These are phyloP conservation scores for Mamestra brassicae DNA, from an alignment of 2,888 invertebrate species.

Conservation along the genomic window DNA sequence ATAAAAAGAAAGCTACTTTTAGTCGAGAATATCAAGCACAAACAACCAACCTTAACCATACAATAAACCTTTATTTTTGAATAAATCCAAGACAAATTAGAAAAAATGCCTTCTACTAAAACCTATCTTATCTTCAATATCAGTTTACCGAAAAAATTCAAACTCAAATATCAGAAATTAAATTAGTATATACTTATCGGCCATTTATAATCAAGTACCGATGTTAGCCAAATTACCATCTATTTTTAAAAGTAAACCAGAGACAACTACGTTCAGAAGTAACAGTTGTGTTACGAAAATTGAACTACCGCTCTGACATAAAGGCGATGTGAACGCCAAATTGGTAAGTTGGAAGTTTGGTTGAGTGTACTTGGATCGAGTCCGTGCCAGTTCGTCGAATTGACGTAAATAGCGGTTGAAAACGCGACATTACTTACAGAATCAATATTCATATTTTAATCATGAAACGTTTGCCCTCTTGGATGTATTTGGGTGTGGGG, in stretches of 20 bases:
- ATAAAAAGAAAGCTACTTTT: too few species aligned
- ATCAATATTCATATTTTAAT: conserved; percentile 79
- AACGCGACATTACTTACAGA: conserved; percentile 65
- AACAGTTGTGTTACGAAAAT: neutral
- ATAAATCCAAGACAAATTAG: neutral
- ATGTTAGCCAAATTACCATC: conserved; percentile 38
- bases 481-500: conserved; percentile 31
- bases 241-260: conserved; percentile 25
- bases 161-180: conserved; percentile 6
- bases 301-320: neutral
- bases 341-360: neutral
- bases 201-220: conserved; percentile 45
- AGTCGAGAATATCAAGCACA: too few species aligned
- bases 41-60: neutral
- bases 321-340: neutral
- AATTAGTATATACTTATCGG: conserved; percentile 8
- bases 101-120: conserved; percentile 1
- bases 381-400: conserved; percentile 60
- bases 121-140: neutral
- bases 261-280: neutral
- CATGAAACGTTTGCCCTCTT: conserved; percentile 70
- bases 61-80: neutral
- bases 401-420: conserved; percentile 63
- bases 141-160: neutral
- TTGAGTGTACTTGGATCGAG: conserved; percentile 29